A percentile compares a stretch with the other conserved stretches of the same genome.
Evolutionary conservation across 1,140 invertebrate species (phyloP).

Genomic region (Tetraneura akinire): DNA sequence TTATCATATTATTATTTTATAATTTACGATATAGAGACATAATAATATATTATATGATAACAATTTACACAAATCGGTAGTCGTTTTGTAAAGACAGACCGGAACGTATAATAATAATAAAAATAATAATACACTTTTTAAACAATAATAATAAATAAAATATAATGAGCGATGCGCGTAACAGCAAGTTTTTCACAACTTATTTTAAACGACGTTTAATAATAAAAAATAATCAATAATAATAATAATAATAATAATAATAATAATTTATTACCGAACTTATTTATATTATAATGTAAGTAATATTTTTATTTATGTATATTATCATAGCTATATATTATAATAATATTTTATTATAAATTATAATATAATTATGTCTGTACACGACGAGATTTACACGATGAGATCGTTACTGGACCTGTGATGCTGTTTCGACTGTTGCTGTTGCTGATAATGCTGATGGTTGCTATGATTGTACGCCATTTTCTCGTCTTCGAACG

Average conservation of each 20-base stretch:
- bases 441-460: background rate
- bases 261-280: too few relatives aligned
- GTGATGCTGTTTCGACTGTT: background rate
- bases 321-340: background rate
- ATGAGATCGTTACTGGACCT: constrained; percentile 15
- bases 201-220: background rate
- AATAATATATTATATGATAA: too few relatives aligned
- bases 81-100: background rate
- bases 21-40: too few relatives aligned
- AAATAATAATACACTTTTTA: background rate
- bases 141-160: constrained; percentile 4
- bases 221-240: background rate
- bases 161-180: constrained; percentile 35
- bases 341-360: background rate
- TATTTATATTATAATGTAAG: too few relatives aligned
- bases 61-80: background rate
- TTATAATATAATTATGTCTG: background rate
- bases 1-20: too few relatives aligned
- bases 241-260: constrained; percentile 6
- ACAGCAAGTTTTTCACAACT: constrained; percentile 6
- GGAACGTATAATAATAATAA: constrained; percentile 1
- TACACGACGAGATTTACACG: background rate
- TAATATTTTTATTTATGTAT: too few relatives aligned
- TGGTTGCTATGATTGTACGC: background rate
- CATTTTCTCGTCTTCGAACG: constrained; percentile 71